A percentile compares a stretch with the other conserved stretches of the same genome.
These are phyloP conservation scores for Morone saxatilis DNA, from an alignment of 2,113 vertebrate species.

Conservation along the genomic window DNA sequence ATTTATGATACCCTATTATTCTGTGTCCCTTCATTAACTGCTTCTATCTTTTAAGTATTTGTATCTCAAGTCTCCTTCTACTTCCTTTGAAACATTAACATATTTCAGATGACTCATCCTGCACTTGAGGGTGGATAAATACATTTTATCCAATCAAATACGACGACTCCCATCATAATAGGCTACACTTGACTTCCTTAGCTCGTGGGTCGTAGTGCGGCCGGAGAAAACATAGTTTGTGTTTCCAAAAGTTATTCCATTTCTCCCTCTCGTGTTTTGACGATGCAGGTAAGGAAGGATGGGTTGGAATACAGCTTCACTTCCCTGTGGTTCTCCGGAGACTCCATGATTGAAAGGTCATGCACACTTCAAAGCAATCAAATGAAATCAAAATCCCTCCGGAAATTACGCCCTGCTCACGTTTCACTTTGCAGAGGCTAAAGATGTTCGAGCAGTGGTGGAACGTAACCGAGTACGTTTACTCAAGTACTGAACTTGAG, in stretches of 20 bases:
- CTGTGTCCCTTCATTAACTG: background rate
- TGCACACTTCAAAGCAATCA: background rate
- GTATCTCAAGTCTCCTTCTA: background rate
- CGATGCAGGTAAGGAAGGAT: background rate
- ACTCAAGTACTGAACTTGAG: no score
- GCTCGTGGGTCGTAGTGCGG: background rate
- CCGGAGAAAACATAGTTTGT: background rate
- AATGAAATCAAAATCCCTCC: background rate
- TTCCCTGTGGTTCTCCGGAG: background rate
- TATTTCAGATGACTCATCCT: background rate
- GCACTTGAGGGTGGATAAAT: background rate
- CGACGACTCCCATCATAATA: background rate
- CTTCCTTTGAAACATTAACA: background rate
- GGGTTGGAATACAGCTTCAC: background rate
- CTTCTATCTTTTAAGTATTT: background rate
- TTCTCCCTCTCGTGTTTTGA: background rate
- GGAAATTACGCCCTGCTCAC: background rate
- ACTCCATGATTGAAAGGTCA: slow-evolving; percentile 9
- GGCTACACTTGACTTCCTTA: background rate
- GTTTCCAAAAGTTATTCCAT: background rate
- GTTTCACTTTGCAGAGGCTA: background rate
- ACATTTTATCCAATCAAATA: background rate
- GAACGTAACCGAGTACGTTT: no score
- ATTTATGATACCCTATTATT: background rate
- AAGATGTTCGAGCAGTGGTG: background rate